Base-by-base conservation (phyloP, 2,797 vertebrate genomes). In the Enteromius paludinosus region DNA sequence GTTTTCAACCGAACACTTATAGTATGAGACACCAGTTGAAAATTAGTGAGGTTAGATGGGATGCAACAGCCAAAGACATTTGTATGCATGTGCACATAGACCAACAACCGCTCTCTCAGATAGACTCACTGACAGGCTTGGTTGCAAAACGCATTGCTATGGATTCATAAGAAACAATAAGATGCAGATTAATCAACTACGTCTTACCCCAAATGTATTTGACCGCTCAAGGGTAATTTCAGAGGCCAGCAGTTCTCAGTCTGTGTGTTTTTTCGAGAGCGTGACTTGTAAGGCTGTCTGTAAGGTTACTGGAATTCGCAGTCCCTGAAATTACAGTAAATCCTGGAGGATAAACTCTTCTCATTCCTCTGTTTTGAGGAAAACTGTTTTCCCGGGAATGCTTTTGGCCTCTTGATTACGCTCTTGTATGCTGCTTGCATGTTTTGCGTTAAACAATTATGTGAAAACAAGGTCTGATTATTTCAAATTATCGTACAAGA, bases 361-460 rank as follows among this genome's bases (percentile, higher is more conserved):
- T 74, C 49, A 74, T 74, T 74, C 71, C 71, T 56, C 11, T 38
- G 49, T 74, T 65, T 74, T 74, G 52, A 74, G 71, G 49, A 74
- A 73, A 72, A 72, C 70, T 10, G 18, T 74, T 56, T 56, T 74
- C 49, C 30, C 14, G 8, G 28, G 43, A 66, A 78, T 52, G 45
- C 61, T 47, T 59, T 70, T 45, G 35, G 23, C 66, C 49, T 79
- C 18, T 79, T 43, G 10, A 56, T 70, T 41, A n/a, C 2, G 1
- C 23, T 69, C 33, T 41, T 25, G 1, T 15, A 12, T 28, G 17
- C n/a, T 28, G 4, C 35, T 59, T 70, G 12, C n/a, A 20, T 59
- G 25, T 45, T 69, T 69, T 59, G 65, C 15, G 56, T 79, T 69
- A 28, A 56, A 68, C 62, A 20, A 11, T 79, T 69, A 28, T 20